Evolutionary conservation across 1,140 invertebrate species (phyloP), one percentile per base, ranked within the genome.

Genomic region (Elysia chlorotica): DNA sequence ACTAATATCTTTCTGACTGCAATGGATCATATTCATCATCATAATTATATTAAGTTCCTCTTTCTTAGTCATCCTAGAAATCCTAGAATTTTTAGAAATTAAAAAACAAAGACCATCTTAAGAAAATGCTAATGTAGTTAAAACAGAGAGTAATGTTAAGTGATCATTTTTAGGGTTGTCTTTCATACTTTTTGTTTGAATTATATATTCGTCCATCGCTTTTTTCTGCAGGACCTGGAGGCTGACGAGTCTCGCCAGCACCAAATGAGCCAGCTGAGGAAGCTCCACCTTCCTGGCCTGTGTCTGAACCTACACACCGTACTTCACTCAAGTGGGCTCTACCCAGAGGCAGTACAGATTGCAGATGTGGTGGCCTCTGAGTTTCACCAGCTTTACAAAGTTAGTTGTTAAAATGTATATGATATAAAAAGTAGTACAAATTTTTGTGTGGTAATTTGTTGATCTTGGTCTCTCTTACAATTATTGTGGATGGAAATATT

Each of bases 321-420:
- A 6, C 90, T 97, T 81, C 91, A 92, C 57, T 89, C 90, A 75
- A 93, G 93, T 79, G 91, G 91, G 76, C 90, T 93, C 75, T 92
- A 93, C 78, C 89, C 91, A 48, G 93, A 94, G 83, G 93, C 93
- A 81, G 83, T 96, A 25, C 91, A 94, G 81, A 82, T 97, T 14
- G 92, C 93, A 4, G 92, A 96, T 87, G 88, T 93, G 62, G 88
- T 97, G 66, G 91, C 93, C 10, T 91, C 91, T 17, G 94, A 96
- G 84, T 91, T 92, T 71, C 88, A 94, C 81, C 89, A 91, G 79
- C 82, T 97, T 0, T 96, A 96, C 76, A 92, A 93, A 84, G 90
- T 90, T 82, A 70, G 56, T 10, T n/a, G n/a, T n/a, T n/a, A n/a
- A n/a, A n/a, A n/a, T n/a, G n/a, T n/a, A n/a, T n/a, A n/a, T n/a